phyloP scores from a whole-genome alignment of 2,113 vertebrate species.

The Conger conger region DNA sequence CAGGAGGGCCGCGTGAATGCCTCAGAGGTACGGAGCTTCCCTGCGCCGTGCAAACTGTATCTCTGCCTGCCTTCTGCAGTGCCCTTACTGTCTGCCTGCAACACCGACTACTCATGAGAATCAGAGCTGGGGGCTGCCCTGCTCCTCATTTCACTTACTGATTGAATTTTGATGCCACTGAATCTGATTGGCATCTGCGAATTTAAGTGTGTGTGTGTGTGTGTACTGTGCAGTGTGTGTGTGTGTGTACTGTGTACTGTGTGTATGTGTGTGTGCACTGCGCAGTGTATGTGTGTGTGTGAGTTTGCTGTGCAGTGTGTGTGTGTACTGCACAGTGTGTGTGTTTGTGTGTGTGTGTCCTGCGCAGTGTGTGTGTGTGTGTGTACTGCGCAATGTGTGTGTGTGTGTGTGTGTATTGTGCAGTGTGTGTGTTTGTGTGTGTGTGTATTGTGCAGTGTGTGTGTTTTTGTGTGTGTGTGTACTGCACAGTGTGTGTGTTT shows the following conservation, averaged over 20 bases:
- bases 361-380: not conserved
- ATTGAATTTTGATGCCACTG: not conserved
- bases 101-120: not conserved
- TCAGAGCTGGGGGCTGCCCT: not conserved
- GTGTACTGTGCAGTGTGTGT: not conserved
- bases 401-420: too few species aligned
- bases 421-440: not conserved
- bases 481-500: not conserved
- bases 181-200: not conserved
- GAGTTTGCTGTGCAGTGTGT: not conserved
- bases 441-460: too few species aligned
- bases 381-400: conserved; percentile 1
- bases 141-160: too few species aligned
- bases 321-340: too few species aligned
- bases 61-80: not conserved
- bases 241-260: too few species aligned
- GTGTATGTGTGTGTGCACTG: not conserved
- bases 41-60: not conserved
- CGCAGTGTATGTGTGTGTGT: too few species aligned
- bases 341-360: not conserved
- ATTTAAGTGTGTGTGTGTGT: conserved; percentile 14
- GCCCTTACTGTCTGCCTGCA: not conserved
- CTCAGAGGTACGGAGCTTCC: conserved; percentile 80
- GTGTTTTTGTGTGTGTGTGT: not conserved
- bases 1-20: conserved; percentile 94